Conservation (phyloP, 2,888 invertebrate species). For the Calameuta idolon region DNA sequence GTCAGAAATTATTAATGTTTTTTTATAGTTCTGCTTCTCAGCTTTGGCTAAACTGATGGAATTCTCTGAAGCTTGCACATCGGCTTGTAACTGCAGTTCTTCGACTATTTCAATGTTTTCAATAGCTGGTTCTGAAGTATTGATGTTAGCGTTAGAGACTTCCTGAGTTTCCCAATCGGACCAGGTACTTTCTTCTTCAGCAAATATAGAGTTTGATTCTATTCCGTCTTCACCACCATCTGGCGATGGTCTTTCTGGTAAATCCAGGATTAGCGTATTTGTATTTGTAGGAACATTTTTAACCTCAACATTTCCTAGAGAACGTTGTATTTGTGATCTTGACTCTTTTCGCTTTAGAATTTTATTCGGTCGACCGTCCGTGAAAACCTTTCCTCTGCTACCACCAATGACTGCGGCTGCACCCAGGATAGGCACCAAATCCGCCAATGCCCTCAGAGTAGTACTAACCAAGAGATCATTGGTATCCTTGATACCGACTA, state of each 20-base stretch:
- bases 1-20: constrained; percentile 73
- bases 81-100: neutral
- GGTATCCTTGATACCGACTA: constrained; percentile 88
- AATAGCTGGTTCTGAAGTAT: constrained; percentile 12
- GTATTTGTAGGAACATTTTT: constrained; percentile 1
- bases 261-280: constrained; percentile 53
- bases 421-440: constrained; percentile 86
- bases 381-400: constrained; percentile 80
- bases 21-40: constrained; percentile 41
- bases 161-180: constrained; percentile 82
- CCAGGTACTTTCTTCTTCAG: constrained; percentile 80
- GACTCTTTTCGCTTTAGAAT: constrained; percentile 45
- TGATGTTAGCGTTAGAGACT: constrained; percentile 33
- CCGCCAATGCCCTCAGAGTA: constrained; percentile 84
- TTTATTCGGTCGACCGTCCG: constrained; percentile 84
- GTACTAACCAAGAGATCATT: constrained; percentile 86
- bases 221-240: constrained; percentile 84
- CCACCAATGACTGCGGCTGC: constrained; percentile 89
- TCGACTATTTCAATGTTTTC: constrained; percentile 18
- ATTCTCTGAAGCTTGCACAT: neutral
- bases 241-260: constrained; percentile 83
- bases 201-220: constrained; percentile 51
- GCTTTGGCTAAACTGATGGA: constrained; percentile 1
- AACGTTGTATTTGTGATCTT: constrained; percentile 15
- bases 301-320: constrained; percentile 16